Evolutionary conservation across 2,888 invertebrate species (phyloP).

Genomic region (Gastrophysa polygoni): DNA sequence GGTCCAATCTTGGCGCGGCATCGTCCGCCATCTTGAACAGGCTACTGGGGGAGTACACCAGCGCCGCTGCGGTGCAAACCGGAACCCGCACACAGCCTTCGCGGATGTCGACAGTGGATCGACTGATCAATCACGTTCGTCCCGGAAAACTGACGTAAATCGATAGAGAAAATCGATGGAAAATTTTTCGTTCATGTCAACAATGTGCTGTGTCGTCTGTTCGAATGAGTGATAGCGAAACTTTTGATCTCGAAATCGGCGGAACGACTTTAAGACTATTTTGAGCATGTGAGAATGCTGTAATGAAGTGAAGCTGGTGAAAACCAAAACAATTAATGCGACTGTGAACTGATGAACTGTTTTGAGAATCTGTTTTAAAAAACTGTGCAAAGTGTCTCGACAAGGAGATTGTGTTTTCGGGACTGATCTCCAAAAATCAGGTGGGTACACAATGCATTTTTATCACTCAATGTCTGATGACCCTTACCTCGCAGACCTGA

Average conservation of each 20-base stretch:
- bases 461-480: no score
- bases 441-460: conserved; percentile 20
- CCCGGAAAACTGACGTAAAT: conserved; percentile 52
- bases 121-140: conserved; percentile 48
- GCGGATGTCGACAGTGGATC: conserved; percentile 47
- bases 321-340: neutral
- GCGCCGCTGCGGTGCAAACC: conserved; percentile 49
- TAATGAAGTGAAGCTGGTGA: conserved; percentile 7
- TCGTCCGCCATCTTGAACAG: conserved; percentile 52
- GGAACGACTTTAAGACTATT: conserved; percentile 16
- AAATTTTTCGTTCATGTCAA: conserved; percentile 27
- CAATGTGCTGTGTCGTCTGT: conserved; percentile 35
- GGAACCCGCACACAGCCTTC: conserved; percentile 51
- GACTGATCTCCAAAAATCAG: conserved; percentile 37
- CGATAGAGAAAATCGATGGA: conserved; percentile 48
- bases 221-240: conserved; percentile 20
- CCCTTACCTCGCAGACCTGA: no score
- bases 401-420: conserved; percentile 34
- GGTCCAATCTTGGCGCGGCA: conserved; percentile 45
- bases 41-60: conserved; percentile 43
- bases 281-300: conserved; percentile 1
- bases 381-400: conserved; percentile 40
- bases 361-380: conserved; percentile 22
- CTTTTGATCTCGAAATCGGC: conserved; percentile 1
- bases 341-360: conserved; percentile 6